Percentiles rank a stretch among this genome's conserved stretches.
Conservation (phyloP, 2,888 invertebrate genomes). For the Netelia inedita region DNA sequence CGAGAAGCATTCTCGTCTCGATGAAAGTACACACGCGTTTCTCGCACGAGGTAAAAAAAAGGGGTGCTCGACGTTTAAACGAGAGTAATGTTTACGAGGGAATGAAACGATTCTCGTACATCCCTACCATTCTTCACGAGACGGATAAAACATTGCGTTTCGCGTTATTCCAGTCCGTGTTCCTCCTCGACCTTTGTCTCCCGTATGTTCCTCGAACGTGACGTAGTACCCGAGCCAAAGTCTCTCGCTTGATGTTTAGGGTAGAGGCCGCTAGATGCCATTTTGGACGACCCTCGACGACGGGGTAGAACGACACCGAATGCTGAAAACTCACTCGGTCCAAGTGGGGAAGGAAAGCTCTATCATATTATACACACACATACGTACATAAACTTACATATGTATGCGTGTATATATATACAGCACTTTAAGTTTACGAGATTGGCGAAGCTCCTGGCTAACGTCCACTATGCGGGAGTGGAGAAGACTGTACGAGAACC, state of each 20-base stretch:
- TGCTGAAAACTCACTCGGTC: slow-evolving; percentile 36
- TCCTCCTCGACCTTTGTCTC: slow-evolving; percentile 13
- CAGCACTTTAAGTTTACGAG: slow-evolving; percentile 57
- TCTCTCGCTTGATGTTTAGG: slow-evolving; percentile 37
- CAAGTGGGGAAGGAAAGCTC: slow-evolving; percentile 19
- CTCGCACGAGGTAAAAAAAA: not conserved
- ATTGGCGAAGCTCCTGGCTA: slow-evolving; percentile 56
- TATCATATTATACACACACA: slow-evolving; percentile 21
- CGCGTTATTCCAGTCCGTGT: not conserved
- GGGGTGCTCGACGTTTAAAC: not conserved
- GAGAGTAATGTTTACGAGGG: not conserved
- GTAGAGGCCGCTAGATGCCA: slow-evolving; percentile 25
- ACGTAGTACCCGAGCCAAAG: slow-evolving; percentile 55
- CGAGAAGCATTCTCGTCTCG: too few relatives aligned
- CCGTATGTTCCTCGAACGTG: slow-evolving; percentile 45
- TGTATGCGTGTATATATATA: not conserved
- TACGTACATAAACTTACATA: not conserved
- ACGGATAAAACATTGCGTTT: not conserved
- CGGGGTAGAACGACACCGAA: not conserved
- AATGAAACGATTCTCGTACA: not conserved
- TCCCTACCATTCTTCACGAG: not conserved
- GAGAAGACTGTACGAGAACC: slow-evolving; percentile 2
- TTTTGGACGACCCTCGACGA: slow-evolving; percentile 37
- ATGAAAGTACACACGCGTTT: not conserved
- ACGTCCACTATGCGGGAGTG: slow-evolving; percentile 43